Evolutionary conservation across 2,797 vertebrate species (phyloP), one percentile per base, ranked within the genome.

Genomic region (Borostomias antarcticus): DNA sequence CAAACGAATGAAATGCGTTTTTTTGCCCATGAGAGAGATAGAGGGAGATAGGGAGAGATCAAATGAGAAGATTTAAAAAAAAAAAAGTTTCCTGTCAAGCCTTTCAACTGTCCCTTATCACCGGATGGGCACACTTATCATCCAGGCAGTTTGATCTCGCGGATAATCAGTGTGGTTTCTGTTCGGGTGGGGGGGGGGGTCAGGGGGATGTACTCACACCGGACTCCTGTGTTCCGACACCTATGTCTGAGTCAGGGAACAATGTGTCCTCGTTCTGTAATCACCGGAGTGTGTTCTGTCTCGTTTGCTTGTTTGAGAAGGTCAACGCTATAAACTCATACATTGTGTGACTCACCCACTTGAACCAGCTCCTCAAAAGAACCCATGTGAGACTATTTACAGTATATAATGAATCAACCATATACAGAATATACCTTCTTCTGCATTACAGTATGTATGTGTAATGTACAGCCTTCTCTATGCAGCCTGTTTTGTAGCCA

Each of bases 1-100:
- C 77, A 81, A 84, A 80, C 32, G 63, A 61, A 67, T 76, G 80
- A 77, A 85, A 81, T 62, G 62, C 70, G 73, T 69, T 70, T 63
- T 79, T 54, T 72, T 64, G 59, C 61, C 63, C 63, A 32, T 51
- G 51, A 68, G 59, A 11, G 11, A 25, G 66, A 69, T 56, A 80
- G 79, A 40, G 40, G n/a, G 40, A 43, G 40, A 43, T 2, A 43
- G 11, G 5, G 11, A 37, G 66, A 69, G 62, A 80, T 77, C 67
- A 74, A 35, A 71, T 70, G 64, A 69, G 54, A 51, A 68, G 62
- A 76, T 58, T 72, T 43, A 1, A 15, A 30, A 53, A 64, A 72
- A 67, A 17, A 17, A 43, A 43, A 64, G 56, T 51, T 62, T 68
- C 72, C 28, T 50, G 58, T 54, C 68, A 29, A 56, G 43, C 13